Evolutionary conservation across 2,113 vertebrate genomes (phyloP), one percentile per base, ranked within the genome.

Genomic region (Arvicanthis niloticus): DNA sequence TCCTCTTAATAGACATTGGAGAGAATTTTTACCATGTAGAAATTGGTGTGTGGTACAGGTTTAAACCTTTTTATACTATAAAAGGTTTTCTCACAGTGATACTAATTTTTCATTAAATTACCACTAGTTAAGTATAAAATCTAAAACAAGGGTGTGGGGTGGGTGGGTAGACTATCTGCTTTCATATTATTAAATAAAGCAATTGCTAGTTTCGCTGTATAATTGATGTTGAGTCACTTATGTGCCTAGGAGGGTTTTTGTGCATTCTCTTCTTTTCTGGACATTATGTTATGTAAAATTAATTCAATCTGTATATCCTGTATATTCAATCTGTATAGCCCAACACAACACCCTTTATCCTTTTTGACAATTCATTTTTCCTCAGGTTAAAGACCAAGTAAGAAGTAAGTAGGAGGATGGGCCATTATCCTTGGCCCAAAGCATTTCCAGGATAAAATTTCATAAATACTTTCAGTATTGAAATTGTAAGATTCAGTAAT

Each of bases 41-140:
- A 91, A 82, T 89, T 13, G 62, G 78, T 45, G 16, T 58, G 21
- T 93, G 72, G 70, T 80, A 56, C 16, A 72, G 45, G 53, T 78
- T 81, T 93, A 40, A 94, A 29, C 34, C 21, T 76, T 51, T 93
- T 51, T 76, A 48, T 62, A 93, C 2, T 37, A 3, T 91, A 90
- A 60, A 76, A 48, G 11, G 22, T 72, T 84, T 96, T 89, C 56
- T 84, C 82, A 16, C 8, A n/a, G 1, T 4, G 42, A 93, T 31
- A 81, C 5, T 76, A 51, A 84, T 15, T 73, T 97, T 97, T 88
- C 86, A 75, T 13, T 68, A 26, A 42, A 62, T 51, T 42, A 81
- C 9, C 9, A 65, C 31, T 58, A 40, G 17, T 24, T 60, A 91
- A 92, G 13, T 77, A 42, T 75, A 77, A 91, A 17, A 77, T 51